phyloP scores from a whole-genome alignment of 2,888 invertebrate species.

The Phytoseiulus persimilis region DNA sequence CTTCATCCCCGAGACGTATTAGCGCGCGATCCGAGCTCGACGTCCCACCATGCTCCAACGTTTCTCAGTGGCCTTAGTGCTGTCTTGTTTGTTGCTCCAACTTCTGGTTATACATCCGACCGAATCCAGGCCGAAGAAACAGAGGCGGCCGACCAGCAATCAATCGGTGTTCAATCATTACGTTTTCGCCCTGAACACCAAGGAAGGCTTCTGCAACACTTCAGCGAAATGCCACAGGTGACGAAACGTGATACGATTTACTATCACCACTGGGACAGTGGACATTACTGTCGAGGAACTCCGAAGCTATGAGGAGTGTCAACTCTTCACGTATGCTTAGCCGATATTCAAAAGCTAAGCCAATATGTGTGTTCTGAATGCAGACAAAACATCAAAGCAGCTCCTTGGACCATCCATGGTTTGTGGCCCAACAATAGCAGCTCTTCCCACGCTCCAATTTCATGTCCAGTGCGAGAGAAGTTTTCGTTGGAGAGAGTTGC shows the following conservation, averaged over 20 bases:
- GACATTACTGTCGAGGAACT: too few species aligned
- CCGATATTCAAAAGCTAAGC: too few species aligned
- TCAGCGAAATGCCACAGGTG: neutral
- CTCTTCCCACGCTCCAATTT: neutral
- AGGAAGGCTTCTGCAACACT: constrained; percentile 8
- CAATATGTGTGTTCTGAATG: too few species aligned
- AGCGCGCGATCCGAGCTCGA: neutral
- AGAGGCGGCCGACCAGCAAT: neutral
- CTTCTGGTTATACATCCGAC: neutral
- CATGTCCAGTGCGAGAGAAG: neutral
- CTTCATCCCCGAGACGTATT: neutral
- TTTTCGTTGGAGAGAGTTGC: neutral
- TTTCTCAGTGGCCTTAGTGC: neutral
- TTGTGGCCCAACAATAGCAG: constrained; percentile 19
- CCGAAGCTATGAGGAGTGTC: too few species aligned
- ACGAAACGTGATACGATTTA: neutral
- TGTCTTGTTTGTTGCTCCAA: neutral
- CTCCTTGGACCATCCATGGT: constrained; percentile 14
- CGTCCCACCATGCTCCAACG: neutral
- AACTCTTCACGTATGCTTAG: too few species aligned
- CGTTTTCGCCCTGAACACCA: constrained; percentile 9
- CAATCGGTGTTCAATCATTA: neutral
- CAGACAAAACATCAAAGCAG: neutral
- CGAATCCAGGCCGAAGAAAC: neutral
- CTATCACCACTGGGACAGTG: too few species aligned